Evolutionary conservation across 1,140 invertebrate genomes (phyloP), one percentile per base, ranked within the genome.

Genomic region (Helicoverpa armigera): DNA sequence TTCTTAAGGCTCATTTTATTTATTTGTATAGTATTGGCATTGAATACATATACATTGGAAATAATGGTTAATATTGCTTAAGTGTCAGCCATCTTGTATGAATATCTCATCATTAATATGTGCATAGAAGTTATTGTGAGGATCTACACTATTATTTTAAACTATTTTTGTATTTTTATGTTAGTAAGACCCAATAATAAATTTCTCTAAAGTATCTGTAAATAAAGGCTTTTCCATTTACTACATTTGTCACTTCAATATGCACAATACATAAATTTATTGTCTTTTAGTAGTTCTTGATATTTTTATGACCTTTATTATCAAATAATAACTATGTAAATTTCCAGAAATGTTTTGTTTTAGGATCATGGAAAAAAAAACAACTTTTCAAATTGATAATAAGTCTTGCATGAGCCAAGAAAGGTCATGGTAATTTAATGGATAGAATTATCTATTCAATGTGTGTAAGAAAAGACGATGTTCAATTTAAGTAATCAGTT

Each of bases 121-220:
- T 60, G 53, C 80, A 76, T 79, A 79, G 58, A 80, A 80, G 51
- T 77, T 77, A 81, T 61, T 79, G 83, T 87, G 84, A 88, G 88
- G 88, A 90, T 89, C 87, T 90, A 84, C 86, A 85, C 79, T 87
- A 88, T 93, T 83, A 88, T 86, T 89, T 91, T 87, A 91, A 89
- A 87, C 83, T 92, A 92, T 92, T 92, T 92, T 93, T 92, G 91
- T 92, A 92, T 89, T 82, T 89, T 92, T 92, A 91, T 87, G 90
- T 92, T 91, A 91, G 73, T 63, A 50, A 75, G 51, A 56, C 53
- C 70, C 58, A 90, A 86, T 85, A 89, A 89, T 90, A 91, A 89
- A 88, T 82, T 82, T 79, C 63, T 78, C 75, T 85, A 85, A 85
- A 61, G n/a, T 53, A 53, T 70, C 12, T 70, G n/a, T 70, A 50